These are phyloP conservation scores for Notamacropus eugenii DNA, from an alignment of 2,797 vertebrate genomes.

Conservation along the genomic window DNA sequence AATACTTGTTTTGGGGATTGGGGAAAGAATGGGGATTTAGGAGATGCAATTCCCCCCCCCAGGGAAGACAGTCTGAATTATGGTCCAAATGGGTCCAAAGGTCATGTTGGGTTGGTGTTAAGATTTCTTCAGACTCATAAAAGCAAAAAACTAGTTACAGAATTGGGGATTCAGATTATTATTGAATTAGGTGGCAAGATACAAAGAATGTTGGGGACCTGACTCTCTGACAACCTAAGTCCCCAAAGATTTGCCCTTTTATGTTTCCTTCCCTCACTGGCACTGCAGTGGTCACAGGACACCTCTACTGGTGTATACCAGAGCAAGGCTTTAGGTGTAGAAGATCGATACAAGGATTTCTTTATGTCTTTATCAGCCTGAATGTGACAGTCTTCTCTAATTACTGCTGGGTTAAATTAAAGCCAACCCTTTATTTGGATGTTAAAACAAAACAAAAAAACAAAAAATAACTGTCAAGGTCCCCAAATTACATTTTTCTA, in stretches of 20 bases:
- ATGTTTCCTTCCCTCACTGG: not conserved
- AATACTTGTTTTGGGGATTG: not conserved
- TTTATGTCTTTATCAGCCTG: not conserved
- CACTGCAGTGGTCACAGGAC: not conserved
- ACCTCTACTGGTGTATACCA: not conserved
- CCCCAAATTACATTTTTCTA: not conserved
- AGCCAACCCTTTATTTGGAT: not conserved
- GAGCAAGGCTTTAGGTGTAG: not conserved
- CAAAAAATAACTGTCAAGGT: not conserved
- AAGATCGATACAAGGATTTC: not conserved
- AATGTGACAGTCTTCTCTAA: not conserved
- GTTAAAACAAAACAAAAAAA: not conserved
- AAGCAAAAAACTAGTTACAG: not conserved
- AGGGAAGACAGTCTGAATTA: not conserved
- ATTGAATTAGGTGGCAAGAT: not conserved
- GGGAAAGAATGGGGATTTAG: not conserved
- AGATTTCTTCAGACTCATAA: not conserved
- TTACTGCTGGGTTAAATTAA: not conserved
- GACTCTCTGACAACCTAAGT: not conserved
- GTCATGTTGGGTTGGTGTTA: not conserved
- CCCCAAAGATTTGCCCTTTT: not conserved
- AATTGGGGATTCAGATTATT: not conserved
- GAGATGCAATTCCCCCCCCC: not conserved
- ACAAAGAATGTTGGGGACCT: not conserved
- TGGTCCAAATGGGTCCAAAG: not conserved